Evolutionary conservation across 2,888 invertebrate species (phyloP).

Genomic region (Caradrina clavipalpis): DNA sequence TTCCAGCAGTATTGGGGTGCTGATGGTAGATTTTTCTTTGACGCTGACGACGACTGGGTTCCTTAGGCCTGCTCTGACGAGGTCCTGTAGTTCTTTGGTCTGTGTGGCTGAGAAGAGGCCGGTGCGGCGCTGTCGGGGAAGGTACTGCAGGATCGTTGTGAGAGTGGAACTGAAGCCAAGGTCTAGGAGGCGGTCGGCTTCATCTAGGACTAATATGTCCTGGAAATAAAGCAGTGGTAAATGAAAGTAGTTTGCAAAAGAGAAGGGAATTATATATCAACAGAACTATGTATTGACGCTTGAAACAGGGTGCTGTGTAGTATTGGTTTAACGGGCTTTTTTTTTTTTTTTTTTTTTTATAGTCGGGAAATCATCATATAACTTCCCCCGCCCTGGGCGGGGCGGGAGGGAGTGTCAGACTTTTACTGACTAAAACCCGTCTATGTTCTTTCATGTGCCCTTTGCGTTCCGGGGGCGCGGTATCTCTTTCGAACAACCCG

Average conservation of each 20-base stretch:
- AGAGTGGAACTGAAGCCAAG: constrained; percentile 97
- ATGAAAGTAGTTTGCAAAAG: neutral
- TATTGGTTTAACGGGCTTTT: no score
- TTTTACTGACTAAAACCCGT: no score
- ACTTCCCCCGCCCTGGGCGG: no score
- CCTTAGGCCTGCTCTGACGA: constrained; percentile 97
- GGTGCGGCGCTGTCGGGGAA: constrained; percentile 98
- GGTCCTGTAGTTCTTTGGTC: constrained; percentile 97
- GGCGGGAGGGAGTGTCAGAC: no score
- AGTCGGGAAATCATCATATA: no score
- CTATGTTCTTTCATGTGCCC: no score
- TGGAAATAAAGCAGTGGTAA: constrained; percentile 71
- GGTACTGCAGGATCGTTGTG: constrained; percentile 96
- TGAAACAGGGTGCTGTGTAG: no score
- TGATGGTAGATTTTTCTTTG: constrained; percentile 95
- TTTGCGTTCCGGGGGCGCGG: no score
- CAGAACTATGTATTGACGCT: no score
- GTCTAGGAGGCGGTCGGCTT: constrained; percentile 98
- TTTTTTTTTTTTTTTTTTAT: no score
- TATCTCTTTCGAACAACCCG: no score
- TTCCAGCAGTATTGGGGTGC: constrained; percentile 93
- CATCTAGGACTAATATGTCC: constrained; percentile 98
- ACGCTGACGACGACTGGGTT: constrained; percentile 98
- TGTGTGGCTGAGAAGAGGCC: constrained; percentile 99
- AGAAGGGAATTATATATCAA: no score